Percentiles rank a stretch among this genome's conserved stretches.
Evolutionary conservation across 2,888 invertebrate species (phyloP).

Genomic region (Drosophila birchii): DNA sequence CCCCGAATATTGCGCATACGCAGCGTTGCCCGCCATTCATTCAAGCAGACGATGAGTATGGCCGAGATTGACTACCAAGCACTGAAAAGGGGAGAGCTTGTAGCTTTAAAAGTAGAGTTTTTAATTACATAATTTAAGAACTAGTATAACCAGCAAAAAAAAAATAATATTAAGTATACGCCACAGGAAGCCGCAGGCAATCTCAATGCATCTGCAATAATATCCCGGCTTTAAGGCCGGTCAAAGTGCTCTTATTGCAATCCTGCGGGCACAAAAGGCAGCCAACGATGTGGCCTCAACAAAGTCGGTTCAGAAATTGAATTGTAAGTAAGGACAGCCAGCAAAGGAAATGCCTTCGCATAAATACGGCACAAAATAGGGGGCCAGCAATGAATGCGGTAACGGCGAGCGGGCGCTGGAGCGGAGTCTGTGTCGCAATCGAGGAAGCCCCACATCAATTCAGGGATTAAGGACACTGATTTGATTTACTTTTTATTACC

Average conservation of each 20-base stretch:
- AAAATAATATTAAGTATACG: constrained; percentile 15
- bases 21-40: constrained; percentile 37
- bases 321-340: constrained; percentile 73
- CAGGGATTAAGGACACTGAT: constrained; percentile 82
- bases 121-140: neutral
- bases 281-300: constrained; percentile 53
- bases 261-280: constrained; percentile 32
- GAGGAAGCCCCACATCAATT: constrained; percentile 79
- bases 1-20: constrained; percentile 70
- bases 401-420: constrained; percentile 2
- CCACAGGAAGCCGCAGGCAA: neutral
- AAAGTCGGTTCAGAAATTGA: constrained; percentile 67
- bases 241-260: constrained; percentile 35
- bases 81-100: neutral
- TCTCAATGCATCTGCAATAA: constrained; percentile 32
- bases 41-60: constrained; percentile 22
- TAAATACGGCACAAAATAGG: constrained; percentile 65
- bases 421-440: constrained; percentile 46
- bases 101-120: neutral
- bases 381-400: constrained; percentile 8
- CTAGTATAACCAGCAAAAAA: no score
- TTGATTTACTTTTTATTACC: constrained; percentile 83
- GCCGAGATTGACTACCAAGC: constrained; percentile 49
- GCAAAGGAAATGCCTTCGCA: constrained; percentile 70
- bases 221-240: constrained; percentile 29